These are phyloP conservation scores for Drosophila acutilabella DNA, from an alignment of 2,888 invertebrate species.

Conservation along the genomic window DNA sequence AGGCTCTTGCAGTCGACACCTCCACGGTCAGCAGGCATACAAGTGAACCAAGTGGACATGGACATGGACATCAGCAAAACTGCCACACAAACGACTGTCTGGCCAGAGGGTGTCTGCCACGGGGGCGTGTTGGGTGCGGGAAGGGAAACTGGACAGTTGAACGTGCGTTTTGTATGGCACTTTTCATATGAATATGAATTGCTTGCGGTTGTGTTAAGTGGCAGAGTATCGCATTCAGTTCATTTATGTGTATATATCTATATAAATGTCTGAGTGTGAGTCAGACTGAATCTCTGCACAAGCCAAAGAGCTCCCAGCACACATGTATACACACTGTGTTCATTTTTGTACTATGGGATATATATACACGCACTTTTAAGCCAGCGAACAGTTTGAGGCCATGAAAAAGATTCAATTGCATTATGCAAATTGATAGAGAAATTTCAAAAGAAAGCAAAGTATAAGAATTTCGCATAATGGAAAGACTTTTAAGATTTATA, in stretches of 20 bases:
- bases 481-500: conserved; percentile 1
- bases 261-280: conserved; percentile 18
- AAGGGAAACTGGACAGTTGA: conserved; percentile 39
- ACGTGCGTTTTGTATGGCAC: conserved; percentile 64
- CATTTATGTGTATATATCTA: conserved; percentile 43
- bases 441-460: conserved; percentile 17
- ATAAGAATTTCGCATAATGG: conserved; percentile 10
- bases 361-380: conserved; percentile 43
- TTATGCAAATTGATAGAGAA: conserved; percentile 44
- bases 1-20: conserved; percentile 68
- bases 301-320: conserved; percentile 9
- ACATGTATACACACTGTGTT: neutral
- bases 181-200: conserved; percentile 80
- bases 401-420: conserved; percentile 34
- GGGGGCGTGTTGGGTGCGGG: neutral
- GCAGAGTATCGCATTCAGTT: conserved; percentile 53
- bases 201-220: conserved; percentile 77
- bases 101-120: neutral
- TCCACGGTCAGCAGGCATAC: conserved; percentile 55
- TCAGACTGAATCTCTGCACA: neutral
- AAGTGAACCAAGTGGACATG: conserved; percentile 52
- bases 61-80: conserved; percentile 37
- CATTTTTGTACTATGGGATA: conserved; percentile 17
- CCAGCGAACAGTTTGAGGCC: conserved; percentile 12
- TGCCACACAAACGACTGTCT: conserved; percentile 1